A percentile compares a stretch with the other conserved stretches of the same genome.
phyloP scores from a whole-genome alignment of 2,797 vertebrate genomes.

The Clarias platycephalus region DNA sequence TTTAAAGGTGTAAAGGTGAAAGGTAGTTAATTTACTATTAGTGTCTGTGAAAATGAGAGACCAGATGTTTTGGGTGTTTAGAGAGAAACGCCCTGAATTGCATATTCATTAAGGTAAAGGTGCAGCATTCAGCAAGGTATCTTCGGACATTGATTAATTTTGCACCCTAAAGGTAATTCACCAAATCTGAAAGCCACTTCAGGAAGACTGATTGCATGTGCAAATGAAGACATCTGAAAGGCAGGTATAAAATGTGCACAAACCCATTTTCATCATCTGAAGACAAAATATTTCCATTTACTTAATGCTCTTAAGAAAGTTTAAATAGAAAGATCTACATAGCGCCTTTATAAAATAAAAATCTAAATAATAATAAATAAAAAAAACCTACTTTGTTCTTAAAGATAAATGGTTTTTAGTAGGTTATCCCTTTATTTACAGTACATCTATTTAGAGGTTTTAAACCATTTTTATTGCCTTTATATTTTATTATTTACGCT shows the following conservation, averaged over 20 bases:
- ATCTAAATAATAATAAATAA: no score
- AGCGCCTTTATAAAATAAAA: background rate
- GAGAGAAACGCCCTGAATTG: background rate
- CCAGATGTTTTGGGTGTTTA: background rate
- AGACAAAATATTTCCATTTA: background rate
- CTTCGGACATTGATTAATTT: conserved; percentile 3
- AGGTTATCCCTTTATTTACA: background rate
- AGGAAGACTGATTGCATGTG: conserved; percentile 9
- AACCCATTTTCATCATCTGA: background rate
- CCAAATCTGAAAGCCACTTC: conserved; percentile 9
- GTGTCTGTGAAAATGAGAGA: background rate
- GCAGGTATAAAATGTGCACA: background rate
- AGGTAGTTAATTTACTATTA: background rate
- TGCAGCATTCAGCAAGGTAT: background rate
- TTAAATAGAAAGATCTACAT: background rate
- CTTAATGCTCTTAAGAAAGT: background rate
- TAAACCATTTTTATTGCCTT: background rate
- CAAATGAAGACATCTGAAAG: conserved; percentile 4
- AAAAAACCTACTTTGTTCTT: background rate
- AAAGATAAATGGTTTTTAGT: background rate
- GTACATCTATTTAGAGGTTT: background rate
- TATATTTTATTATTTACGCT: background rate
- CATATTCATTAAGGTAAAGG: background rate
- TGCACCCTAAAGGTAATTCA: background rate
- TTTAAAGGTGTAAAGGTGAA: background rate